These are phyloP conservation scores for Chascanopsetta lugubris DNA, from an alignment of 2,113 vertebrate species.

Conservation along the genomic window DNA sequence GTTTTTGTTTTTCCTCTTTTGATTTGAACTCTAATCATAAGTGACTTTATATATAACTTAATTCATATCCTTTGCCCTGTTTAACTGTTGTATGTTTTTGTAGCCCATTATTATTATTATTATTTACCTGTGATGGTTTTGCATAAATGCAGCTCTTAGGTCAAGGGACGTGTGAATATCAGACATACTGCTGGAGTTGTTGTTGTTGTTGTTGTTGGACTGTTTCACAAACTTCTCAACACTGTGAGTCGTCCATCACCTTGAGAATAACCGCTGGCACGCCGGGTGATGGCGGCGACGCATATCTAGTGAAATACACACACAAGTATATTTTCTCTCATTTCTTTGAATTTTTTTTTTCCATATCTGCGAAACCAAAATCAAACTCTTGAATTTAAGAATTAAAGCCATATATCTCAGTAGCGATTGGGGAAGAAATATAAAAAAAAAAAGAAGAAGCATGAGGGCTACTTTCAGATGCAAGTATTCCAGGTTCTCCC, in stretches of 20 bases:
- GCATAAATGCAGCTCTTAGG: conserved; percentile 58
- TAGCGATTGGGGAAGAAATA: background rate
- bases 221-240: conserved; percentile 58
- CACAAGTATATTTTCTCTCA: conserved; percentile 14
- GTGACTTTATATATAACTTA: conserved; percentile 75
- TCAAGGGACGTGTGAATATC: conserved; percentile 66
- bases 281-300: conserved; percentile 34
- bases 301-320: conserved; percentile 39
- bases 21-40: conserved; percentile 71
- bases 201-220: conserved; percentile 58
- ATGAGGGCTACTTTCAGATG: conserved; percentile 64
- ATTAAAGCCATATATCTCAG: conserved; percentile 79
- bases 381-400: conserved; percentile 71
- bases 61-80: conserved; percentile 59
- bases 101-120: no score
- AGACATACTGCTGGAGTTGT: conserved; percentile 64
- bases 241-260: conserved; percentile 50
- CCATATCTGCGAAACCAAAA: conserved; percentile 79
- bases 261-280: conserved; percentile 44
- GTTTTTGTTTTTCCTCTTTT: conserved; percentile 15
- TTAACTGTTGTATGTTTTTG: conserved; percentile 53
- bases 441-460: no score
- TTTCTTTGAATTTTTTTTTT: conserved; percentile 25
- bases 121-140: conserved; percentile 50
- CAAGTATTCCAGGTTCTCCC: conserved; percentile 57